phyloP scores from a whole-genome alignment of 2,888 invertebrate genomes.

The Tanypteryx hageni region DNA sequence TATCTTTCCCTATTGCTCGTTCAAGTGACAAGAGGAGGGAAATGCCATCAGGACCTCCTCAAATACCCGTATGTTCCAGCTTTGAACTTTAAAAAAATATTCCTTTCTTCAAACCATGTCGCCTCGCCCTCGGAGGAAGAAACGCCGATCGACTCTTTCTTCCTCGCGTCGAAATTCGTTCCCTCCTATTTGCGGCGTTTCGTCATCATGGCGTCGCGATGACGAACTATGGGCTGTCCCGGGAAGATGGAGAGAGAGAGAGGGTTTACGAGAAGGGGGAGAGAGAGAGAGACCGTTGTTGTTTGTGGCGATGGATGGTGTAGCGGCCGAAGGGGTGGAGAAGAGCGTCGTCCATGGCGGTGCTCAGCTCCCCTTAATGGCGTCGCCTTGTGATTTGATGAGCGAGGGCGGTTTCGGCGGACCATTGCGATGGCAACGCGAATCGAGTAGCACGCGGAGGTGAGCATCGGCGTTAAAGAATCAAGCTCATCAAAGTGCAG shows the following conservation, averaged over 20 bases:
- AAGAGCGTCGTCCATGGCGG: not conserved
- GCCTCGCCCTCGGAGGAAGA: not conserved
- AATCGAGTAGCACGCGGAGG: too few relatives aligned
- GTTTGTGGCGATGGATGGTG: too few relatives aligned
- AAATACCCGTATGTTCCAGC: not conserved
- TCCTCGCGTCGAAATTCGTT: not conserved
- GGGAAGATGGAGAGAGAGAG: not conserved
- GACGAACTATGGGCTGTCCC: not conserved
- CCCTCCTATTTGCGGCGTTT: not conserved
- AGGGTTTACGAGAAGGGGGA: not conserved
- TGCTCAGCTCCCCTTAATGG: constrained; percentile 43
- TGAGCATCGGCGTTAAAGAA: not conserved
- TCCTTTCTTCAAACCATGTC: not conserved
- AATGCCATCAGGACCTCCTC: not conserved
- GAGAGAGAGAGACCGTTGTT: not conserved
- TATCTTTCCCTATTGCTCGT: constrained; percentile 11
- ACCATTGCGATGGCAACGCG: too few relatives aligned
- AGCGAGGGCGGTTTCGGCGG: not conserved
- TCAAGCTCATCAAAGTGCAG: constrained; percentile 10
- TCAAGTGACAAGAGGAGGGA: not conserved
- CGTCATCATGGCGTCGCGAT: constrained; percentile 2
- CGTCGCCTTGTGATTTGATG: constrained; percentile 62
- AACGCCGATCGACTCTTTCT: not conserved
- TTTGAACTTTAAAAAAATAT: not conserved
- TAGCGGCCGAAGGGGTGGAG: too few relatives aligned